phyloP scores from a whole-genome alignment of 2,888 invertebrate genomes.

The Ormyrus thymus region DNA sequence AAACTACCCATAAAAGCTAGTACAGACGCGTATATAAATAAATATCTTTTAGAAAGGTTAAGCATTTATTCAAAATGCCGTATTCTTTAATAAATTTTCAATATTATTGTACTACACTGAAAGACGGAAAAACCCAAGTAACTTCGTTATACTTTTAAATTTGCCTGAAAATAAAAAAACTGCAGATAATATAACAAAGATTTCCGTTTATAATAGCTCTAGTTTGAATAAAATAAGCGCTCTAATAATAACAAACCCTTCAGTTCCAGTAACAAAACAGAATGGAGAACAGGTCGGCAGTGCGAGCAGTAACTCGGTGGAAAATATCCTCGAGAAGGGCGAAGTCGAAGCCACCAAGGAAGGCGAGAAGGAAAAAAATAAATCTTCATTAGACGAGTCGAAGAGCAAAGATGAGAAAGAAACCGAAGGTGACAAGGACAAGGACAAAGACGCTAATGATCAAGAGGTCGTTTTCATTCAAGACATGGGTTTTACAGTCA shows the following conservation, averaged over 20 bases:
- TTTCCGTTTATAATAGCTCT: too few species aligned
- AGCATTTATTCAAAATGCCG: too few species aligned
- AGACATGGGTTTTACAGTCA: constrained; percentile 94
- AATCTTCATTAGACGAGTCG: constrained; percentile 51
- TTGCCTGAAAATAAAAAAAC: too few species aligned
- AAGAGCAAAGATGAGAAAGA: constrained; percentile 65
- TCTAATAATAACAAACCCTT: neutral
- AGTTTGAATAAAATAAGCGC: too few species aligned
- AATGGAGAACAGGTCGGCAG: constrained; percentile 64
- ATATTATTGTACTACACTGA: too few species aligned
- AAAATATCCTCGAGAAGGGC: constrained; percentile 74
- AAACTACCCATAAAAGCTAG: neutral
- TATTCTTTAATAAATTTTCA: too few species aligned
- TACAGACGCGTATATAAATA: too few species aligned
- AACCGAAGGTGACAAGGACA: constrained; percentile 62
- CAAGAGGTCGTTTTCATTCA: constrained; percentile 92
- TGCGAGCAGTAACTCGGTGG: constrained; percentile 61
- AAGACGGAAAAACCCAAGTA: too few species aligned
- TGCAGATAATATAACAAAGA: too few species aligned
- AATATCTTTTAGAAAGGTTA: too few species aligned
- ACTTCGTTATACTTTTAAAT: too few species aligned
- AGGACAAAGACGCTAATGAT: constrained; percentile 78
- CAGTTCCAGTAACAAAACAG: constrained; percentile 63
- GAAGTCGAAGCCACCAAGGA: constrained; percentile 75
- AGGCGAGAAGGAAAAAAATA: constrained; percentile 69